These are phyloP conservation scores for Cantharis rustica DNA, from an alignment of 2,888 invertebrate species.

Conservation along the genomic window DNA sequence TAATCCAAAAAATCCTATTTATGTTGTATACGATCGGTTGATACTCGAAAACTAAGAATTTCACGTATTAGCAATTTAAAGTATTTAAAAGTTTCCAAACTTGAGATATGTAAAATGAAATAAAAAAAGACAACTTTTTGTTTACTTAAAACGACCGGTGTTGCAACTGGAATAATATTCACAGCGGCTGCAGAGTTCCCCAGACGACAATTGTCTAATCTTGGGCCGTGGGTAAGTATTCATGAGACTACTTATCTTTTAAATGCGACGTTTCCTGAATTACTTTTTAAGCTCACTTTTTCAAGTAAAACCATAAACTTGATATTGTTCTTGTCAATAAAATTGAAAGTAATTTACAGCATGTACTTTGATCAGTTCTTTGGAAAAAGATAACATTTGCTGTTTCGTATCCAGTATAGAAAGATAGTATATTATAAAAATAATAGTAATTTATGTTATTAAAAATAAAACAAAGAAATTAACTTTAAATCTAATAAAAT, in stretches of 20 bases:
- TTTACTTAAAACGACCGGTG: slow-evolving; percentile 40
- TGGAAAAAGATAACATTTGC: background rate
- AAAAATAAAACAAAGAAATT: no score
- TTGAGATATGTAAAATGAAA: background rate
- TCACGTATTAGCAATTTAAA: background rate
- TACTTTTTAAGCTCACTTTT: slow-evolving; percentile 16
- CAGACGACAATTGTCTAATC: slow-evolving; percentile 44
- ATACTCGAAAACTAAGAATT: background rate
- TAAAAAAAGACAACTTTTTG: slow-evolving; percentile 24
- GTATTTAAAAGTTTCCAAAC: background rate
- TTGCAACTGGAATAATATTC: slow-evolving; percentile 41
- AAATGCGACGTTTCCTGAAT: slow-evolving; percentile 22
- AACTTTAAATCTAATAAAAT: no score
- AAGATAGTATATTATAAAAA: no score
- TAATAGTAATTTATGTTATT: no score
- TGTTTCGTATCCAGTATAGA: background rate
- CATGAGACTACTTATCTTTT: slow-evolving; percentile 24
- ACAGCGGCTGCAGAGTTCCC: slow-evolving; percentile 44
- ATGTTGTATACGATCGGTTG: background rate
- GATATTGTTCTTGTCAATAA: background rate
- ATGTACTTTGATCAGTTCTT: background rate
- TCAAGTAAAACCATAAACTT: background rate
- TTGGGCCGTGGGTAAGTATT: slow-evolving; percentile 26
- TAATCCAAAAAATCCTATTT: background rate
- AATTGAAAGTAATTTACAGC: background rate